phyloP scores from a whole-genome alignment of 2,113 vertebrate genomes.

The Malurus cyaneus region DNA sequence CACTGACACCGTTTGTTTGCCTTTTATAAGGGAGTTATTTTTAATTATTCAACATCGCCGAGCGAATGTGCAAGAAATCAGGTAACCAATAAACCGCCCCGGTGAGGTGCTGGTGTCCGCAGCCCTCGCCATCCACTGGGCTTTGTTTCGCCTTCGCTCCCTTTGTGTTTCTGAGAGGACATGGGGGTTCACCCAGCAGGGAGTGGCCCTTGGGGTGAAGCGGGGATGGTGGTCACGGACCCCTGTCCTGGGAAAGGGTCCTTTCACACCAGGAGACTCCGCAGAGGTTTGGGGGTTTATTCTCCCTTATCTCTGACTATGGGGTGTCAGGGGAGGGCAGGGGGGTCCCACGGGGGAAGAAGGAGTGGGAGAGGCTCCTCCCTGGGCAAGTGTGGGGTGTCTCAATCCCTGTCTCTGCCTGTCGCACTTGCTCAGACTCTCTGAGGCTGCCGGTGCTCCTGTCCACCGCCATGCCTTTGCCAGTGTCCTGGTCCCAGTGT shows the following conservation, averaged over 20 bases:
- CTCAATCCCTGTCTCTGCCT: too few relatives aligned
- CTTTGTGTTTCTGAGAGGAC: not conserved
- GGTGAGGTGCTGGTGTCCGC: not conserved
- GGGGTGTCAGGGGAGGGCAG: not conserved
- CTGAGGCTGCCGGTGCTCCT: too few relatives aligned
- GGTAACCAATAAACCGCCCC: not conserved
- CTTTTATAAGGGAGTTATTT: not conserved
- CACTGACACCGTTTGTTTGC: not conserved
- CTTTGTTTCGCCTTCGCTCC: not conserved
- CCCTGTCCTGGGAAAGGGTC: not conserved
- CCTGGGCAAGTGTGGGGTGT: too few relatives aligned
- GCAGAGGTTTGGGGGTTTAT: not conserved
- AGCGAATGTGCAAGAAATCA: not conserved
- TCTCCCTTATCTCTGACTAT: not conserved
- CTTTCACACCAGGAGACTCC: not conserved
- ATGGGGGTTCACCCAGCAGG: not conserved
- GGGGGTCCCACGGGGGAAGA: not conserved
- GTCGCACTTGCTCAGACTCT: too few relatives aligned
- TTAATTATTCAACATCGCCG: not conserved
- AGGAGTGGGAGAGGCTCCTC: rapidly evolving
- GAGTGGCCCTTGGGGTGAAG: not conserved
- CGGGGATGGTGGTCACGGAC: not conserved
- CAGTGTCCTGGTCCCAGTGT: too few relatives aligned
- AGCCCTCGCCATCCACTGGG: not conserved
- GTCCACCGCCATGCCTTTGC: too few relatives aligned